Conservation (phyloP, 2,113 vertebrate genomes). For the Scalopus aquaticus region DNA sequence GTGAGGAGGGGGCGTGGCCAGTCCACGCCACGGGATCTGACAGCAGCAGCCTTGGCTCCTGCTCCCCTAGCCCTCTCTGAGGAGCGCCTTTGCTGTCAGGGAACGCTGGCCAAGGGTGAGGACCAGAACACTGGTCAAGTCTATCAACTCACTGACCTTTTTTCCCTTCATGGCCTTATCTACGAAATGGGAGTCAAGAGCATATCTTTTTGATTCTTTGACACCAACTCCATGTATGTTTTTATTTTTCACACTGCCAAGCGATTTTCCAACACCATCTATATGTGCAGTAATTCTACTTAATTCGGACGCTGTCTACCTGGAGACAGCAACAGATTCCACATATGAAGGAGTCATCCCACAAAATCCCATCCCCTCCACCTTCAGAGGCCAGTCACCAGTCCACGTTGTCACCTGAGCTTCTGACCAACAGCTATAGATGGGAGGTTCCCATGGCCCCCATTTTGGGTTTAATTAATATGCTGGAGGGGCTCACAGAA, state of each 20-base stretch:
- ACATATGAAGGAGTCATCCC: neutral
- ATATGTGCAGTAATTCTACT: neutral
- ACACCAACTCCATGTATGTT: neutral
- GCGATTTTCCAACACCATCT: neutral
- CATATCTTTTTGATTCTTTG: neutral
- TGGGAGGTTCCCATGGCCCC: neutral
- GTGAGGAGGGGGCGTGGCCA: neutral
- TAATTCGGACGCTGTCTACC: neutral
- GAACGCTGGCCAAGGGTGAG: neutral
- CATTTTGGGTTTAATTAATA: neutral
- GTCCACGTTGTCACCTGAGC: neutral
- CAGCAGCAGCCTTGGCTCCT: neutral
- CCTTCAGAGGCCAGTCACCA: neutral
- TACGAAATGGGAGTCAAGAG: neutral
- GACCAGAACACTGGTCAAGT: rapidly evolving
- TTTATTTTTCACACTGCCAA: neutral
- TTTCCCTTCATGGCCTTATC: neutral
- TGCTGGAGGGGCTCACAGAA: neutral
- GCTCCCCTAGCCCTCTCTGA: neutral
- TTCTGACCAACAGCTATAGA: neutral
- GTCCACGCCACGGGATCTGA: neutral
- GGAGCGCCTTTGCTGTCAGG: neutral
- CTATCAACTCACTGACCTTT: neutral
- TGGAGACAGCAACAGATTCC: neutral
- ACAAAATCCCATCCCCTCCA: neutral